Conservation (phyloP, 2,113 vertebrate genomes). For the Gymnocephalus cernua region DNA sequence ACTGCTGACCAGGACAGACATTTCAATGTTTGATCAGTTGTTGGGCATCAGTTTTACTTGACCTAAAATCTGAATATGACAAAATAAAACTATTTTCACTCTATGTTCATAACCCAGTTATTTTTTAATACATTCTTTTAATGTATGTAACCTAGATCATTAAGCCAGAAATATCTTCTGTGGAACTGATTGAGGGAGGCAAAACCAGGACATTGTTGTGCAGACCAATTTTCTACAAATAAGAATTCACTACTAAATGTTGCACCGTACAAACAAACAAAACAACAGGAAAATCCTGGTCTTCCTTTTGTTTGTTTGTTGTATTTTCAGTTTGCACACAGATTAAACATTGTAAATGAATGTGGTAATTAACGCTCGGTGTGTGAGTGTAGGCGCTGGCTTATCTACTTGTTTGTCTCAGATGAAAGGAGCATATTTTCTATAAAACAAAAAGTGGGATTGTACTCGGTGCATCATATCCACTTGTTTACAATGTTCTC, state of each 20-base stretch:
- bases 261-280: conserved; percentile 75
- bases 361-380: conserved; percentile 79
- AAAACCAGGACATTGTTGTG: conserved; percentile 78
- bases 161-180: conserved; percentile 75
- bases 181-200: conserved; percentile 62
- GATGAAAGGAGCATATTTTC: conserved; percentile 84
- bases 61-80: conserved; percentile 63
- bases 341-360: conserved; percentile 84
- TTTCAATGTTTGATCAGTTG: conserved; percentile 73
- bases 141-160: conserved; percentile 78
- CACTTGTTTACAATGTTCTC: conserved; percentile 83
- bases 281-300: conserved; percentile 75
- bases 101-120: conserved; percentile 71
- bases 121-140: conserved; percentile 72
- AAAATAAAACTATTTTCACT: conserved; percentile 50
- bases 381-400: conserved; percentile 72
- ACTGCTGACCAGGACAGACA: conserved; percentile 55
- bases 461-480: conserved; percentile 73
- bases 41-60: conserved; percentile 51
- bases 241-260: conserved; percentile 71
- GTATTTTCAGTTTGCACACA: conserved; percentile 77
- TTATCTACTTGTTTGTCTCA: conserved; percentile 83
- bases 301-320: conserved; percentile 83
- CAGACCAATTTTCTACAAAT: conserved; percentile 67
- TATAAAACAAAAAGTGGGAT: conserved; percentile 81